phyloP scores from a whole-genome alignment of 2,113 vertebrate genomes.

The Catharus bicknelli region DNA sequence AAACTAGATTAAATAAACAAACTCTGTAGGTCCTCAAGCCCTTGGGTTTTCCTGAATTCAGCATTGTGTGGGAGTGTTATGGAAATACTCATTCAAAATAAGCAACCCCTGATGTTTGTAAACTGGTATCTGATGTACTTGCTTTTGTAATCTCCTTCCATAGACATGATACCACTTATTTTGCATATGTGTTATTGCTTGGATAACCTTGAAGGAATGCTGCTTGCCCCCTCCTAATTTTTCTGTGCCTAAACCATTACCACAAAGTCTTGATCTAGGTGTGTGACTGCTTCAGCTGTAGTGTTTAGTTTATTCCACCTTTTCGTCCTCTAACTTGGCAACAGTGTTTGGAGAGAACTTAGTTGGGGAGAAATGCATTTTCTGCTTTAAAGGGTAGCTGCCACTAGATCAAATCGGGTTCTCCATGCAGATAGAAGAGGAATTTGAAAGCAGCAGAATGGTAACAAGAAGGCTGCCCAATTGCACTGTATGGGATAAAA shows the following conservation, averaged over 20 bases:
- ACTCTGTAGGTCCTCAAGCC: not conserved
- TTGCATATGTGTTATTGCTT: not conserved
- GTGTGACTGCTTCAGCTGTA: not conserved
- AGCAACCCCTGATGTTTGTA: not conserved
- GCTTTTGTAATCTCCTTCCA: not conserved
- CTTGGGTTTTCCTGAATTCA: not conserved
- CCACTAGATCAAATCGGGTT: not conserved
- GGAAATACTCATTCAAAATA: not conserved
- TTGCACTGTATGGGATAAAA: not conserved
- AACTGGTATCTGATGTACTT: not conserved
- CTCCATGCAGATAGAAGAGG: not conserved
- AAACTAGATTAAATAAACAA: conserved; percentile 33
- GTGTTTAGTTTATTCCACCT: not conserved
- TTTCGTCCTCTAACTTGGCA: not conserved
- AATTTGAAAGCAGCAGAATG: not conserved
- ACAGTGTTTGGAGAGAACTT: not conserved
- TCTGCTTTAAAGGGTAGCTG: not conserved
- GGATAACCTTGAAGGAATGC: not conserved
- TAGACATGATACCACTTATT: not conserved
- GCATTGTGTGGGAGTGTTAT: not conserved
- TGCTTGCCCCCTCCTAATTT: not conserved
- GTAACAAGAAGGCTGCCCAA: not conserved
- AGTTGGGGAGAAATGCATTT: not conserved
- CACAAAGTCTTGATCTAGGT: not conserved
- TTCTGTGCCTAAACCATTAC: not conserved